Base-by-base conservation (phyloP, 2,797 vertebrate species). In the Bradypus variegatus region DNA sequence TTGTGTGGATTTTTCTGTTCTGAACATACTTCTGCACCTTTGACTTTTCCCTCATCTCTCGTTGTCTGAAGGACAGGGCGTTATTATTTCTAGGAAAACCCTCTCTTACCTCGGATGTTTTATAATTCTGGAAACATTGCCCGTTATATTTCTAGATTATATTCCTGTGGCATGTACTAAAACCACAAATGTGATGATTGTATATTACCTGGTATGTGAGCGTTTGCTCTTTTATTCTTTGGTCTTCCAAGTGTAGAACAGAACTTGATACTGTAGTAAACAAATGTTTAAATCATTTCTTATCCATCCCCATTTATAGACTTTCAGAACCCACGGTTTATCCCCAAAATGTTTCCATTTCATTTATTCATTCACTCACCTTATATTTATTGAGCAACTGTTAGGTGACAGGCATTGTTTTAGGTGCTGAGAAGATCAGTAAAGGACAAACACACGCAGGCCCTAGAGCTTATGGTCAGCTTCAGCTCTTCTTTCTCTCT, bases 141-240 rank as follows among this genome's bases (percentile, higher is more conserved):
- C 65, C 45, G 33, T 79, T 90, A 12, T 65, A 75, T 84, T 84
- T 80, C 38, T 77, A 58, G 21, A 58, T 58, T 58, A 4, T 80
- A 58, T 65, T 62, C 86, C 33, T 45, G 4, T 64, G 67, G 62
- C 75, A 29, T 25, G 15, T 69, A 48, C 36, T 78, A 70, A 83
- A 69, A n/a, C 18, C 67, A 58, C n/a, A 69, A 36, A 73, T 67
- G 69, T 67, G 75, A 64, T 41, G 13, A 33, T 85, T 75, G n/a
- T 80, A 65, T 64, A 85, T 23, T 45, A 73, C 33, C 6, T 33
- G 60, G 53, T 69, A 55, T 41, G 12, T 76, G 64, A 45, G 25
- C 90, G 55, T 82, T 87, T 93, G 33, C 55, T 70, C 55, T 89
- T 90, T 45, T 79, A 67, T 84, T 80, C 62, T 87, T 79, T 70